Evolutionary conservation across 2,888 invertebrate genomes (phyloP), one percentile per base, ranked within the genome.

Genomic region (Scelioninae gen. 2): DNA sequence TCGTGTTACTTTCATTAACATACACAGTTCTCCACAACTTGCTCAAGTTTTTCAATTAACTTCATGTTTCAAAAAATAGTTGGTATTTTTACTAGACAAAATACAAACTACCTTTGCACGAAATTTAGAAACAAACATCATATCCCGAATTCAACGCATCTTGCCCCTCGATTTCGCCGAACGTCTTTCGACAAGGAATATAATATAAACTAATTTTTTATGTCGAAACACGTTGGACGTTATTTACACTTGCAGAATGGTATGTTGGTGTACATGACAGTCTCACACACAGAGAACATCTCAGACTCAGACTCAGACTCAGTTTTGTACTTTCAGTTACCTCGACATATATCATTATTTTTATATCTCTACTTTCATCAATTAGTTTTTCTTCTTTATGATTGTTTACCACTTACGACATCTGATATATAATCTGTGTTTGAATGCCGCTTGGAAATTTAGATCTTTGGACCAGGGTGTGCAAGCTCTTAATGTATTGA

Each of bases 191-290:
- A 83, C 79, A 78, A 79, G 61, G 60, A 5, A 55, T 48, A 31
- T 22, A 9, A 15, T 31, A 1, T n/a, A 7, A 50, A 0, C 7
- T 13, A 2, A 25, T 45, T 22, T 31, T 39, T 28, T 57, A 37
- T 74, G 79, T 83, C 83, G 79, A 84, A 83, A 83, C 83, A 81
- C 83, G 82, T 83, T 83, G 78, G 55, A 80, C 79, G 76, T 69
- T 77, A 79, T 81, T 81, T 79, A 85, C 85, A 84, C 84, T 83
- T 84, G 84, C 85, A 90, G 90, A 90, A 90, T 90, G 90, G 90
- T 90, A 90, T 90, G 90, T 90, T 90, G 90, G 90, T 90, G 90
- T 90, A 90, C 89, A 86, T 88, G 87, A 88, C 87, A 77, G 69
- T 75, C 58, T 87, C 83, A 87, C 87, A 88, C 88, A 87, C 85